Evolutionary conservation across 2,797 vertebrate genomes (phyloP).

Genomic region (Paramormyrops hopkinsi): DNA sequence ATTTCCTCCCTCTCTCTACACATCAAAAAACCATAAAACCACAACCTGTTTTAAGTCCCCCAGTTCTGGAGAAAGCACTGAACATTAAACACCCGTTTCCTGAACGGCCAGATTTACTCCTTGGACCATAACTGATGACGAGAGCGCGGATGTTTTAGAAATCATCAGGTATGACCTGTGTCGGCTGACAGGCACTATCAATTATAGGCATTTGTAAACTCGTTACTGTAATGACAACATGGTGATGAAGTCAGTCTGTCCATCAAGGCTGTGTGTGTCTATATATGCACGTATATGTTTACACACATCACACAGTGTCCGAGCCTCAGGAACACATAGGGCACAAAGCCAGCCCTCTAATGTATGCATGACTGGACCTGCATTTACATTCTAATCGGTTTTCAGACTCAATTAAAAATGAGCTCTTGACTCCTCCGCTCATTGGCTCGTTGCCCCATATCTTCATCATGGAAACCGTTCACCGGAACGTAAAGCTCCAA

Average conservation of each 20-base stretch:
- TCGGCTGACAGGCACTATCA: neutral
- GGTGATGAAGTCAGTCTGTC: neutral
- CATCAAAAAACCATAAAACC: neutral
- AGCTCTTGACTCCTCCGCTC: neutral
- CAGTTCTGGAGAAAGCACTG: neutral
- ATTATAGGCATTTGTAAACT: neutral
- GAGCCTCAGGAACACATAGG: neutral
- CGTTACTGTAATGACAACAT: neutral
- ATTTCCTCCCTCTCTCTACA: neutral
- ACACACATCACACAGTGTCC: neutral
- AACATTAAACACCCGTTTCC: neutral
- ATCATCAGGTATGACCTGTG: neutral
- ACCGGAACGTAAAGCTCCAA: neutral
- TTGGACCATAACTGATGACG: no score
- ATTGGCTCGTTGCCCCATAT: neutral
- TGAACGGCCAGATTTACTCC: neutral
- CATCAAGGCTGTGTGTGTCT: neutral
- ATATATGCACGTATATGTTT: neutral
- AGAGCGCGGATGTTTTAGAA: neutral
- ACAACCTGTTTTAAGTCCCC: neutral
- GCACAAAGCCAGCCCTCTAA: neutral
- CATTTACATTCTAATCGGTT: conserved; percentile 8
- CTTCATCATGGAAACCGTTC: conserved; percentile 8
- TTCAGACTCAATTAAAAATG: conserved; percentile 10
- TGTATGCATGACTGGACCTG: neutral